Evolutionary conservation across 64 coral and sea anemone genomes (phyloP).

Genomic region (Pocillopora verrucosa): DNA sequence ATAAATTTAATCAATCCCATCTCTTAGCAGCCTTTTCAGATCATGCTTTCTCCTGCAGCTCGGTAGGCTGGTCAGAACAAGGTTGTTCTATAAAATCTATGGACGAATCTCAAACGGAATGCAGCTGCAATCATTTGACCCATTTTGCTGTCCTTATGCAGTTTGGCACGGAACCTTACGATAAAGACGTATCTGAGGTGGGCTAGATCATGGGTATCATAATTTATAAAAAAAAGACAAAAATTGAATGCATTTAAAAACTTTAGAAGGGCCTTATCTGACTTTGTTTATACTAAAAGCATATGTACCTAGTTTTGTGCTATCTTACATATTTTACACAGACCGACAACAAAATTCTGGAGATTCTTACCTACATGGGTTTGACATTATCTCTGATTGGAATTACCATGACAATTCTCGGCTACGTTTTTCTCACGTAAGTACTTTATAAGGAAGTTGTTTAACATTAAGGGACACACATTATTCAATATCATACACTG

Average conservation of each 20-base stretch:
- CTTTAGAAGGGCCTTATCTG: neutral
- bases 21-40: no score
- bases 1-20: no score
- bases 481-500: no score
- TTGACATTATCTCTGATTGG: slow-evolving; percentile 44
- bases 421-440: slow-evolving; percentile 38
- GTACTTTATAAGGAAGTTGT: neutral
- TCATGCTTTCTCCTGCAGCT: neutral
- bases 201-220: neutral
- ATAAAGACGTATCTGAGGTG: neutral
- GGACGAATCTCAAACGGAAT: neutral
- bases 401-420: slow-evolving; percentile 29
- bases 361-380: slow-evolving; percentile 27
- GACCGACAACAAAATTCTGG: slow-evolving; percentile 10
- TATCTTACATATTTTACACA: neutral
- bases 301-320: neutral
- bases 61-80: slow-evolving; percentile 21
- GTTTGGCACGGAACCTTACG: neutral
- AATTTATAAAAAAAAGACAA: neutral
- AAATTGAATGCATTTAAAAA: neutral
- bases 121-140: slow-evolving; percentile 70
- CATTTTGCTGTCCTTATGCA: slow-evolving; percentile 64
- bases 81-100: slow-evolving; percentile 8
- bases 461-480: neutral
- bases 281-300: neutral